phyloP scores from a whole-genome alignment of 2,888 invertebrate genomes.

The Hydraecia micacea region DNA sequence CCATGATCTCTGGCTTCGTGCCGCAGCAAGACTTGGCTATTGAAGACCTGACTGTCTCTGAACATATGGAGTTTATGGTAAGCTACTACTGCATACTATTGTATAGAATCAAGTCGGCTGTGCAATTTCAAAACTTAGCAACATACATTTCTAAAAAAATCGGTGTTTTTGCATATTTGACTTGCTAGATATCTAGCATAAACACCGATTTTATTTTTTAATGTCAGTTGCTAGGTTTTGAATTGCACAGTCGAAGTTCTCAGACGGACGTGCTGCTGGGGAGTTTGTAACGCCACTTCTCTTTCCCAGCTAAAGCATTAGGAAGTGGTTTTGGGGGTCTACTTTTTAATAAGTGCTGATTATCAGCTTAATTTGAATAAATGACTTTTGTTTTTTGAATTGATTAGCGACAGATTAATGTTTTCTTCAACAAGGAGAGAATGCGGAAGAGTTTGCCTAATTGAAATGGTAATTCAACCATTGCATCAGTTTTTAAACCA shows the following conservation, averaged over 20 bases:
- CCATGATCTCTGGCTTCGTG: constrained; percentile 95
- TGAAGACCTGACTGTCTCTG: constrained; percentile 94
- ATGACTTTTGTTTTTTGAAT: background rate
- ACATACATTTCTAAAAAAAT: no score
- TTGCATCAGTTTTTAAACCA: no score
- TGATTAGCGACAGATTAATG: background rate
- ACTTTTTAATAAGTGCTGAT: background rate
- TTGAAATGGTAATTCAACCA: no score
- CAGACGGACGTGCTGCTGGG: background rate
- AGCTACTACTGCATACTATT: constrained; percentile 42
- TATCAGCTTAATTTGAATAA: background rate
- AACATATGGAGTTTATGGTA: constrained; percentile 97
- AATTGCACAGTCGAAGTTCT: background rate
- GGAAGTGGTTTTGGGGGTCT: background rate
- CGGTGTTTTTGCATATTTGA: no score
- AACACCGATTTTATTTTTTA: no score
- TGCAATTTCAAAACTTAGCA: no score
- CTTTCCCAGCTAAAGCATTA: background rate
- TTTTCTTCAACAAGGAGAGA: no score
- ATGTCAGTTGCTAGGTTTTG: no score
- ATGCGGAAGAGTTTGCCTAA: no score
- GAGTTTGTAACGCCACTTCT: background rate
- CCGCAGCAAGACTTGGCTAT: constrained; percentile 96
- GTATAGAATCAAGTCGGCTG: background rate
- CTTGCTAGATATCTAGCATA: no score